A percentile compares a stretch with the other conserved stretches of the same genome.
Evolutionary conservation across 53 echinoderm and acorn worm genomes (phyloP).

Genomic region (Holothuria scabra): DNA sequence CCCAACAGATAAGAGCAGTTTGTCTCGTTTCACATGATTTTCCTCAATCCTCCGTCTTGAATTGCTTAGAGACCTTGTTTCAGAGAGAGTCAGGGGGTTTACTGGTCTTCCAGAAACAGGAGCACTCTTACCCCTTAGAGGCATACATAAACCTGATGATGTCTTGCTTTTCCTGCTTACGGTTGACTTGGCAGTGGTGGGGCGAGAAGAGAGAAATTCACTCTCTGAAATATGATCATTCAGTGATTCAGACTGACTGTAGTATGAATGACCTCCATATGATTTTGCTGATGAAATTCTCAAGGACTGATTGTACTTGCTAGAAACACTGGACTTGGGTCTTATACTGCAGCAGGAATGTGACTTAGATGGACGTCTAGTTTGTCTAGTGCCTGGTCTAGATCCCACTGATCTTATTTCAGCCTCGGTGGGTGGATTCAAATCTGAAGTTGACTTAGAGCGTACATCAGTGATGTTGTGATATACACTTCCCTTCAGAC

Average conservation of each 20-base stretch:
- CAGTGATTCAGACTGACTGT: not conserved
- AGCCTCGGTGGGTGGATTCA: not conserved
- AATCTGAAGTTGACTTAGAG: constrained; percentile 20
- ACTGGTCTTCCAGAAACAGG: constrained; percentile 61
- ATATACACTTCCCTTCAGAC: constrained; percentile 87
- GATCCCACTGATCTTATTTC: not conserved
- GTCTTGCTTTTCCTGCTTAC: constrained; percentile 35
- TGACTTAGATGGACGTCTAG: constrained; percentile 1
- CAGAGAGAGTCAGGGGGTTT: constrained; percentile 52
- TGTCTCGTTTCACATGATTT: constrained; percentile 72
- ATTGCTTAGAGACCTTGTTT: constrained; percentile 76
- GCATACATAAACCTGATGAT: constrained; percentile 41
- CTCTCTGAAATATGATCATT: constrained; percentile 21
- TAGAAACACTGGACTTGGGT: constrained; percentile 14
- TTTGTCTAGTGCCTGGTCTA: not conserved
- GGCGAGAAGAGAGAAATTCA: constrained; percentile 53
- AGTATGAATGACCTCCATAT: not conserved
- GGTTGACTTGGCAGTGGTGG: constrained; percentile 80
- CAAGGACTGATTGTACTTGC: not conserved
- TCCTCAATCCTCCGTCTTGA: constrained; percentile 74
- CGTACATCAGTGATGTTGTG: constrained; percentile 63
- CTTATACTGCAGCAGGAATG: constrained; percentile 5
- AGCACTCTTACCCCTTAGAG: constrained; percentile 88
- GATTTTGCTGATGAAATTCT: not conserved
- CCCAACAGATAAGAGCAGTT: constrained; percentile 72